These are phyloP conservation scores for Prunella strophiata DNA, from an alignment of 2,797 vertebrate species.

Conservation along the genomic window DNA sequence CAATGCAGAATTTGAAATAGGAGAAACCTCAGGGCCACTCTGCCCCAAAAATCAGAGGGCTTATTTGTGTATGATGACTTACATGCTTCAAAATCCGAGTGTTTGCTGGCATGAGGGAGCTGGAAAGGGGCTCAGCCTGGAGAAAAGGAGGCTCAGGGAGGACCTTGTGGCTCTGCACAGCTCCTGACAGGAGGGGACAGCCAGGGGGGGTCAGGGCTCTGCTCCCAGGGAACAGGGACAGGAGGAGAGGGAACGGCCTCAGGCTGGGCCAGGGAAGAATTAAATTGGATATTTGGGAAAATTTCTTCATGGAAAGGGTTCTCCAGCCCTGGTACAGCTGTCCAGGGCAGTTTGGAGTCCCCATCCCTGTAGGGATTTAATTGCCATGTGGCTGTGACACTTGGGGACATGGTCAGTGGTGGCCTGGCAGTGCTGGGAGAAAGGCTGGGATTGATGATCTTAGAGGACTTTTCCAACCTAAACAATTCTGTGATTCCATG, in stretches of 20 bases:
- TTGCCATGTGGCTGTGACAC: accelerated
- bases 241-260: accelerated
- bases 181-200: background rate
- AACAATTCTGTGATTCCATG: background rate
- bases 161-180: background rate
- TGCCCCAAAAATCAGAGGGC: background rate
- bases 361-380: accelerated
- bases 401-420: no score
- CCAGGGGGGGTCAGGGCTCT: accelerated
- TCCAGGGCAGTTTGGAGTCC: accelerated
- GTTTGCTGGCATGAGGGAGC: background rate
- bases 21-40: background rate
- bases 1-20: no score
- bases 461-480: background rate
- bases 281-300: accelerated
- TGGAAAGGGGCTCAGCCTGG: background rate
- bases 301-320: accelerated
- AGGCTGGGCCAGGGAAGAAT: accelerated
- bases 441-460: background rate
- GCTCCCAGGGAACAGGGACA: background rate
- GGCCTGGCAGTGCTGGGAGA: background rate
- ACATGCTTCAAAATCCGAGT: background rate
- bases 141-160: background rate
- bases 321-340: background rate
- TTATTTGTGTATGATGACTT: background rate